Percentiles rank a stretch among this genome's conserved stretches.
These are phyloP conservation scores for Drosophila lacteicornis DNA, from an alignment of 1,140 invertebrate species.

Conservation along the genomic window DNA sequence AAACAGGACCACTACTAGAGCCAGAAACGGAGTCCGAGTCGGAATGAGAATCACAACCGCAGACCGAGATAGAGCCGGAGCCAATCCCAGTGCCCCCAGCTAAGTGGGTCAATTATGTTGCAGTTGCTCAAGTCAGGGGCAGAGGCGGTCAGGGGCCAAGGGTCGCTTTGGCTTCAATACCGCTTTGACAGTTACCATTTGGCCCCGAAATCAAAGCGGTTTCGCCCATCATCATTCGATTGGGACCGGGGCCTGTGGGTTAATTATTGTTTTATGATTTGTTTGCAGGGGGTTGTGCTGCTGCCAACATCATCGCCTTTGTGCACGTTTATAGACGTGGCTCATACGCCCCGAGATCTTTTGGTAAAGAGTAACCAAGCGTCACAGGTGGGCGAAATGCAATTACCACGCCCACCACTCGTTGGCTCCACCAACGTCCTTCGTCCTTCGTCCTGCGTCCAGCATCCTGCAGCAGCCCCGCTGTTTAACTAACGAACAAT, in stretches of 20 bases:
- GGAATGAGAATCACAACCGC: constrained; percentile 6
- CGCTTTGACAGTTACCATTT: constrained; percentile 25
- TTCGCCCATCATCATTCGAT: constrained; percentile 25
- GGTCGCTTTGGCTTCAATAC: background rate
- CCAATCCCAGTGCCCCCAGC: constrained; percentile 18
- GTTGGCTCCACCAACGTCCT: background rate
- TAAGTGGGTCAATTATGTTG: constrained; percentile 49
- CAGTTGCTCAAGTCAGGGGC: constrained; percentile 20
- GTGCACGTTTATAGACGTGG: constrained; percentile 45
- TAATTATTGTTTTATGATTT: constrained; percentile 52
- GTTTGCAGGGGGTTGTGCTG: constrained; percentile 14
- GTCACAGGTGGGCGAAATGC: constrained; percentile 76
- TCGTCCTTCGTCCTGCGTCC: background rate
- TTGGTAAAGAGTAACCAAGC: constrained; percentile 47
- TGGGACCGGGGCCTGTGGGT: constrained; percentile 13
- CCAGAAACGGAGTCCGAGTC: no score
- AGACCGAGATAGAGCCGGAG: background rate
- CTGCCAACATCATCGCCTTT: constrained; percentile 19
- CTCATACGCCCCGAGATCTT: constrained; percentile 54
- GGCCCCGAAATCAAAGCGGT: constrained; percentile 25
- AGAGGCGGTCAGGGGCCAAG: constrained; percentile 3
- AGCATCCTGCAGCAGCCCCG: constrained; percentile 20
- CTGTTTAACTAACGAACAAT: constrained; percentile 80
- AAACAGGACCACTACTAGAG: constrained; percentile 1
- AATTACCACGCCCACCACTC: constrained; percentile 59